A percentile compares a stretch with the other conserved stretches of the same genome.
Conservation (phyloP, 2,797 vertebrate genomes). For the Acrossocheilus fasciatus region DNA sequence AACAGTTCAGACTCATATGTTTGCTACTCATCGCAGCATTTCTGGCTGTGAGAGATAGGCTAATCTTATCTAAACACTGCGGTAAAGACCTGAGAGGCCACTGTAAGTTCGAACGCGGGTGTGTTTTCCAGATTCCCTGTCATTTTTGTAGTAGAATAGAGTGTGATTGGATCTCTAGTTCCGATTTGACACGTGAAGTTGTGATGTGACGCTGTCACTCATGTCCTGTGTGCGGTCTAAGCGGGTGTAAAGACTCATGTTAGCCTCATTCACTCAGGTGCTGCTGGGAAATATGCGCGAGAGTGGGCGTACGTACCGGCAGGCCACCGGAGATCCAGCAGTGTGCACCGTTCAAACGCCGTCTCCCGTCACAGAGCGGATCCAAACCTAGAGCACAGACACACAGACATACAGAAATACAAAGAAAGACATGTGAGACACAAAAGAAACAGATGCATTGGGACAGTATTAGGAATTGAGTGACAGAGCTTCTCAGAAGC, state of each 20-base stretch:
- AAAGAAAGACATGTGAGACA: constrained; percentile 42
- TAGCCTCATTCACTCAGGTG: constrained; percentile 59
- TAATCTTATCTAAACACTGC: neutral
- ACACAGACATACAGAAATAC: constrained; percentile 50
- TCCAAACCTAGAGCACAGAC: constrained; percentile 65
- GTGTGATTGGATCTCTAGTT: constrained; percentile 28
- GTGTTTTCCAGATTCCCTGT: neutral
- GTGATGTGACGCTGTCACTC: constrained; percentile 46
- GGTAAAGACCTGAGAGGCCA: constrained; percentile 13
- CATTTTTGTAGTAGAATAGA: constrained; percentile 8
- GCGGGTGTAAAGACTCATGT: constrained; percentile 55
- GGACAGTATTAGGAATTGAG: constrained; percentile 20
- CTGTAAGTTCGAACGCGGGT: constrained; percentile 5
- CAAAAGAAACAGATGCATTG: constrained; percentile 46
- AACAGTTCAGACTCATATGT: constrained; percentile 25
- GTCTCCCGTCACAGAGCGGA: constrained; percentile 60
- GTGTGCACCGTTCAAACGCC: constrained; percentile 67
- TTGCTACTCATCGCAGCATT: neutral
- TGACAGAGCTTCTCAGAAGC: constrained; percentile 14
- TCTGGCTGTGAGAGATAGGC: constrained; percentile 6
- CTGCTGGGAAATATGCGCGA: constrained; percentile 53
- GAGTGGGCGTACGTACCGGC: constrained; percentile 71
- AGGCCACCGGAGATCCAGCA: constrained; percentile 67
- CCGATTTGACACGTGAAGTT: constrained; percentile 45
- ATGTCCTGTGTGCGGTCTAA: constrained; percentile 51